Evolutionary conservation across 2,888 invertebrate genomes (phyloP).

Genomic region (Brenthis ino): DNA sequence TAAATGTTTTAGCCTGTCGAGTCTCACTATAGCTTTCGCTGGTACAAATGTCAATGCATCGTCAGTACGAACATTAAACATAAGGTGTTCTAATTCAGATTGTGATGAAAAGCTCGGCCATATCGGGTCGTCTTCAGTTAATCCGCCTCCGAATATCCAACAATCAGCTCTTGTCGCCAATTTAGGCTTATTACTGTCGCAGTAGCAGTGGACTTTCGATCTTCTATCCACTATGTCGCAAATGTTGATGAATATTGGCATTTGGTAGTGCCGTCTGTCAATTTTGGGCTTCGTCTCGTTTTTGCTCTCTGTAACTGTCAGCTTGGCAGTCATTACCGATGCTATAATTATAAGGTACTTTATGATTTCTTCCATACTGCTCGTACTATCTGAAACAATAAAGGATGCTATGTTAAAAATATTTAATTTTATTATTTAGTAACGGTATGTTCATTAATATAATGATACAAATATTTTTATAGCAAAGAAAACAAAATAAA

Average conservation of each 20-base stretch:
- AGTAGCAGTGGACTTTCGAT: constrained; percentile 77
- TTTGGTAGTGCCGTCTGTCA: constrained; percentile 63
- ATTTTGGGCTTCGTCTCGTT: constrained; percentile 66
- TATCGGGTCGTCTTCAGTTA: constrained; percentile 85
- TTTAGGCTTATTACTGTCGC: constrained; percentile 71
- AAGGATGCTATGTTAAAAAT: constrained; percentile 32
- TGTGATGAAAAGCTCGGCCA: constrained; percentile 90
- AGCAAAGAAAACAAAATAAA: too few species aligned
- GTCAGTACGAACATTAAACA: constrained; percentile 87
- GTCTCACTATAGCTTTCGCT: constrained; percentile 85
- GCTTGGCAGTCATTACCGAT: constrained; percentile 68
- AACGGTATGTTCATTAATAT: too few species aligned
- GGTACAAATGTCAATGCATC: constrained; percentile 87
- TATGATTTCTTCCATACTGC: constrained; percentile 63
- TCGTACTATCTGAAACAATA: constrained; percentile 55
- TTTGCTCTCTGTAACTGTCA: constrained; percentile 69
- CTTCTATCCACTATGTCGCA: constrained; percentile 73
- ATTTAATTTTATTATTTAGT: too few species aligned
- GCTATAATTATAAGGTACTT: constrained; percentile 70
- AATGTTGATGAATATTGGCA: constrained; percentile 70
- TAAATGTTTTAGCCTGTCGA: constrained; percentile 86
- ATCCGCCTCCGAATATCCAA: constrained; percentile 84
- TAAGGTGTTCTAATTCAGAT: constrained; percentile 85
- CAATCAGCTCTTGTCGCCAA: constrained; percentile 88
- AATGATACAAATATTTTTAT: too few species aligned